Conservation (phyloP, 2,888 invertebrate genomes). For the Agrilus cyanescens region DNA sequence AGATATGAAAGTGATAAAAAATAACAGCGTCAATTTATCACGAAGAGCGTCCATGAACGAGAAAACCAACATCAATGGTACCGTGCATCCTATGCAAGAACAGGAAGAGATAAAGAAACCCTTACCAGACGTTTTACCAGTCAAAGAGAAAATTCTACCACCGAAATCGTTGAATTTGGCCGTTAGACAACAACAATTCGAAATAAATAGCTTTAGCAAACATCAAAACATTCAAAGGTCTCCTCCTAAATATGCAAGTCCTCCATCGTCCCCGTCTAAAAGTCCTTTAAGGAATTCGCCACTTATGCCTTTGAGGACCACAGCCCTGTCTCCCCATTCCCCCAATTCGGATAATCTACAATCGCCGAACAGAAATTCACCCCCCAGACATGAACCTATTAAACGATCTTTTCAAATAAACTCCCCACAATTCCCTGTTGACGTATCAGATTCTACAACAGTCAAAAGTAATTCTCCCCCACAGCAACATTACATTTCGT, state of each 20-base stretch:
- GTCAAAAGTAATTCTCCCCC: too few species aligned
- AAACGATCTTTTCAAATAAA: conserved; percentile 5
- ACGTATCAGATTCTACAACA: too few species aligned
- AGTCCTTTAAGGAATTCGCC: conserved; percentile 26
- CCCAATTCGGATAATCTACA: not conserved
- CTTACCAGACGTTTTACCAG: conserved; percentile 44
- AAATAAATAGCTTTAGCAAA: conserved; percentile 16
- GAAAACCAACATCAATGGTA: conserved; percentile 21
- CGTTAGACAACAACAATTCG: conserved; percentile 24
- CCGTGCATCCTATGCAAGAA: conserved; percentile 20
- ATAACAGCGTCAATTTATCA: conserved; percentile 22
- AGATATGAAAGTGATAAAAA: conserved; percentile 18
- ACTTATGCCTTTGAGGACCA: conserved; percentile 27
- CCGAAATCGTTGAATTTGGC: conserved; percentile 27
- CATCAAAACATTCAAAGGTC: conserved; percentile 17
- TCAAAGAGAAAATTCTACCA: conserved; percentile 38
- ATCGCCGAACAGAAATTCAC: not conserved
- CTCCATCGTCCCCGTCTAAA: conserved; percentile 27
- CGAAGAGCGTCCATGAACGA: conserved; percentile 31
- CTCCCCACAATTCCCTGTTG: not conserved
- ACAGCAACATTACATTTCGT: too few species aligned
- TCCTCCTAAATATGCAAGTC: conserved; percentile 24
- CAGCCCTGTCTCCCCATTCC: conserved; percentile 21
- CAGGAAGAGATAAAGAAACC: conserved; percentile 27
- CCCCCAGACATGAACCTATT: conserved; percentile 4